Evolutionary conservation across 2,888 invertebrate species (phyloP).

Genomic region (Hypena proboscidalis): DNA sequence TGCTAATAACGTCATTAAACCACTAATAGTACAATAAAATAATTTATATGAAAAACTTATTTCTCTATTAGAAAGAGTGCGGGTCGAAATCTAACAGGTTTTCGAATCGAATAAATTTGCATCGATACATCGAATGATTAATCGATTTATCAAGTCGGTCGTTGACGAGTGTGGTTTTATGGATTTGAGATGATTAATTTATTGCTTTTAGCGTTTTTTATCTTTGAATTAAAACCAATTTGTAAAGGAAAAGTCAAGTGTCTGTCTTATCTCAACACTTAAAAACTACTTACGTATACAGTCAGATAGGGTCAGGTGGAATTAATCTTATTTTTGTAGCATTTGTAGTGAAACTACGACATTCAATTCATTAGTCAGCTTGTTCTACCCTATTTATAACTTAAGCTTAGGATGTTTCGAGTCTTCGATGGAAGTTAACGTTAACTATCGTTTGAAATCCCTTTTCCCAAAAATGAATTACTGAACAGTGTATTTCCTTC

Average conservation of each 20-base stretch:
- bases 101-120: conserved; percentile 51
- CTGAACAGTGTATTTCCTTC: no score
- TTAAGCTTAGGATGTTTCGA: no score
- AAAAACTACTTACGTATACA: conserved; percentile 17
- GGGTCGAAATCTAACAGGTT: conserved; percentile 56
- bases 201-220: conserved; percentile 32
- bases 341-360: no score
- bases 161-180: conserved; percentile 38
- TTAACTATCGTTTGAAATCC: no score
- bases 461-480: no score
- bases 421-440: no score
- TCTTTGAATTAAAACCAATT: conserved; percentile 6
- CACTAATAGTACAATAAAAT: conserved; percentile 55
- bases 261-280: conserved; percentile 26
- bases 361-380: no score
- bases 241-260: conserved; percentile 8
- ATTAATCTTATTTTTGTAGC: no score
- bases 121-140: conserved; percentile 66
- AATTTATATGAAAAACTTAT: conserved; percentile 46
- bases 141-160: conserved; percentile 52
- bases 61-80: conserved; percentile 49
- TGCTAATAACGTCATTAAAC: conserved; percentile 59
- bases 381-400: no score
- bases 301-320: conserved; percentile 1
- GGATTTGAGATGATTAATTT: conserved; percentile 40